Evolutionary conservation across 1,140 invertebrate species (phyloP).

Genomic region (Lordiphosa collinella): DNA sequence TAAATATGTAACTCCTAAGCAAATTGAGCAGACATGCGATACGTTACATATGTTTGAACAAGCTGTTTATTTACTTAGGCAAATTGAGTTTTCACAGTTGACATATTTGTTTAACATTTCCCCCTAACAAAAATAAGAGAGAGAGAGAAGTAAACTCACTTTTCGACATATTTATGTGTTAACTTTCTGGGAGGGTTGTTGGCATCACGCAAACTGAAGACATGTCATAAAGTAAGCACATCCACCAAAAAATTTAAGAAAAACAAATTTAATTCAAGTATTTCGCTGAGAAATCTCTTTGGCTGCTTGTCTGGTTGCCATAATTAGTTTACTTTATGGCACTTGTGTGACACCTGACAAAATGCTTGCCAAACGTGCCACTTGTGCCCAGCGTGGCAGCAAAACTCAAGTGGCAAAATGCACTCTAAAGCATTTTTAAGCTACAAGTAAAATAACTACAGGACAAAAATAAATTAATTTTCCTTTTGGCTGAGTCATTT

Average conservation of each 20-base stretch:
- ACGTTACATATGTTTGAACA: background rate
- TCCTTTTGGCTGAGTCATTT: conserved; percentile 3
- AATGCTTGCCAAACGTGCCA: conserved; percentile 9
- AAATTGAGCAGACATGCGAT: conserved; percentile 23
- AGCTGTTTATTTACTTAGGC: conserved; percentile 42
- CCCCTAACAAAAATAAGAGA: too few species aligned
- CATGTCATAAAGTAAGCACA: too few species aligned
- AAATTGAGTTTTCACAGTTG: conserved; percentile 45
- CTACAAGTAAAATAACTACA: background rate
- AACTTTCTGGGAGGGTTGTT: too few species aligned
- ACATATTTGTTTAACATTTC: conserved; percentile 34
- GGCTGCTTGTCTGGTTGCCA: background rate
- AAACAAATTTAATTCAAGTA: too few species aligned
- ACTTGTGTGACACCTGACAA: conserved; percentile 12
- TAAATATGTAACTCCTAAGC: conserved; percentile 11
- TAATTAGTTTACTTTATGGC: conserved; percentile 12
- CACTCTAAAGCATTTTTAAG: conserved; percentile 1
- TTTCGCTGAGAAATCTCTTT: too few species aligned
- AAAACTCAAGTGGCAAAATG: conserved; percentile 6
- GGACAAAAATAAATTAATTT: conserved; percentile 3
- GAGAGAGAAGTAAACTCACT: too few species aligned
- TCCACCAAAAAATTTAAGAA: too few species aligned
- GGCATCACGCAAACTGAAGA: too few species aligned
- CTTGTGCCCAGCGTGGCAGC: conserved; percentile 2
- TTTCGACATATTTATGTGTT: too few species aligned